Evolutionary conservation across 2,797 vertebrate species (phyloP), one percentile per base, ranked within the genome.

Genomic region (Neosalanx taihuensis): DNA sequence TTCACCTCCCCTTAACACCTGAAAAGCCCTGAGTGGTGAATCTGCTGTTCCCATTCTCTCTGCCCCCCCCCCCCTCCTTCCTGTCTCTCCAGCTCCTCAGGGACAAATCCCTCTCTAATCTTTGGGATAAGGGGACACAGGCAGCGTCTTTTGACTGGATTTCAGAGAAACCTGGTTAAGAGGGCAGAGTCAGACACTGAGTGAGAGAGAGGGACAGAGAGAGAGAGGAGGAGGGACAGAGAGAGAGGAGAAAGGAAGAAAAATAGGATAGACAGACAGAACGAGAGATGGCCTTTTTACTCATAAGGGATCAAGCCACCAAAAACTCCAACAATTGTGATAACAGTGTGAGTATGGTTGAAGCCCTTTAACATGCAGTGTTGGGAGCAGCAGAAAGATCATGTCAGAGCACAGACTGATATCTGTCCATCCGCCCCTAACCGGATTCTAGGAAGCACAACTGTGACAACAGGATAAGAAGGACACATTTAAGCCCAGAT

Each of bases 71-170:
- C 74, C 77, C 75, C 73, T 26, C 12, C 73, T 61, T 10, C 35
- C 26, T 46, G 10, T 6, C 41, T 83, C 67, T 46, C 61, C 26
- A 41, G 69, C 75, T 84, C 72, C 67, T 30, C 67, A 0, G 7
- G 72, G 67, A 74, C 74, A 87, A 87, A 89, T 87, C 83, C 2
- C 80, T 69, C 72, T 68, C 79, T 85, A 84, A 87, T 89, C 86
- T 81, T 75, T 33, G 35, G 66, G 76, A 88, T 84, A 79, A 83
- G 76, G 77, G 77, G 76, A 72, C 73, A 80, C 71, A 46, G 75
- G 76, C 63, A 59, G 60, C 78, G 80, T 79, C 73, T 65, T 83
- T 81, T 77, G 63, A 79, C 53, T 80, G 79, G 78, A 82, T 83
- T 88, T 81, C 71, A 72, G 26, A 63, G 59, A 81, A 88, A 81